These are phyloP conservation scores for Dolichallabes microphthalmus DNA, from an alignment of 2,113 vertebrate genomes.

Conservation along the genomic window DNA sequence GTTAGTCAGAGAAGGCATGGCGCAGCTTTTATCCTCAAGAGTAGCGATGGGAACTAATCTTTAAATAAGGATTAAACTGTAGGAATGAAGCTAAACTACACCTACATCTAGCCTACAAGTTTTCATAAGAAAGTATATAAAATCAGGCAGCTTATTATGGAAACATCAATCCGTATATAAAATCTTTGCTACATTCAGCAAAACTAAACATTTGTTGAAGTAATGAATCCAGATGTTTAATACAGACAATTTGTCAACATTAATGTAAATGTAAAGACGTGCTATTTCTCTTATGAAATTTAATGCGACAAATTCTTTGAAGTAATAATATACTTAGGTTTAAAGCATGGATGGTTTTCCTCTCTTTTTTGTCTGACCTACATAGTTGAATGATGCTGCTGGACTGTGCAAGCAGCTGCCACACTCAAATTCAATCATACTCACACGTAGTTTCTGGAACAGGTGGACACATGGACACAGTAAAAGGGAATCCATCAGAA, in stretches of 20 bases:
- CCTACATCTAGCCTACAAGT: not conserved
- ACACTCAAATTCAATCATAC: conserved; percentile 31
- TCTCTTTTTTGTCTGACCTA: conserved; percentile 50
- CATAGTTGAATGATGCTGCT: conserved; percentile 46
- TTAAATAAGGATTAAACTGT: not conserved
- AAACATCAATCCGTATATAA: not conserved
- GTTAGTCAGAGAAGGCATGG: not conserved
- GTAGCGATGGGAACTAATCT: not conserved
- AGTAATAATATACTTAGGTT: not conserved
- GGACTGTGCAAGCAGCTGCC: conserved; percentile 54
- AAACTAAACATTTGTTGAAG: not conserved
- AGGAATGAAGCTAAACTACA: not conserved
- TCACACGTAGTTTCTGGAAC: conserved; percentile 27
- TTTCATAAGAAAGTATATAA: not conserved
- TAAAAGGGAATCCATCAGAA: not conserved
- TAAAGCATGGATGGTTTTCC: not conserved
- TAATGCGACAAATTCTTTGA: not conserved
- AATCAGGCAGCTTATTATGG: not conserved
- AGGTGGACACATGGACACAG: conserved; percentile 6
- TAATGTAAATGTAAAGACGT: not conserved
- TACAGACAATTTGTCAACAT: not conserved
- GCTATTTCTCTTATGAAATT: not conserved
- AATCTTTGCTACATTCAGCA: not conserved
- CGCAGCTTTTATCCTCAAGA: not conserved
- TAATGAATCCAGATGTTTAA: not conserved